A percentile compares a stretch with the other conserved stretches of the same genome.
phyloP scores from a whole-genome alignment of 2,113 vertebrate genomes.

The Sitta europaea region DNA sequence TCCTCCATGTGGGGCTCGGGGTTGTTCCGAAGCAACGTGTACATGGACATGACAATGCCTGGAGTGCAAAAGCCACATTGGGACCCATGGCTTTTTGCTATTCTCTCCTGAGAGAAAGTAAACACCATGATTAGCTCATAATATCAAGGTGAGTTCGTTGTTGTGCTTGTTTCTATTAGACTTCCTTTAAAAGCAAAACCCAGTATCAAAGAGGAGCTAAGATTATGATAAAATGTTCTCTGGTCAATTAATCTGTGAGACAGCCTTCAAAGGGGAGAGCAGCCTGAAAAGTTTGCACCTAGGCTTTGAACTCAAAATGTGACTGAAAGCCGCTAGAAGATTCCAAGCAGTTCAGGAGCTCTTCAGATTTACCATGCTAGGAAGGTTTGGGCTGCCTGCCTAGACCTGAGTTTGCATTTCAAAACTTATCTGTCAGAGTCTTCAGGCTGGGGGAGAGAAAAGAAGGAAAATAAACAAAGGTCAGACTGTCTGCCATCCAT shows the following conservation, averaged over 20 bases:
- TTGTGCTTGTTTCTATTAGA: neutral
- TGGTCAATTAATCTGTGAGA: neutral
- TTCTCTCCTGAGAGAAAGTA: conserved; percentile 81
- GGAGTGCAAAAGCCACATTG: conserved; percentile 97
- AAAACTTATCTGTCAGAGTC: neutral
- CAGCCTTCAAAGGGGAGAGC: neutral
- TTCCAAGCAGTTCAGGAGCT: neutral
- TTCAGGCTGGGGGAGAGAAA: neutral
- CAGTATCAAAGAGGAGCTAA: neutral
- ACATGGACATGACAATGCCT: conserved; percentile 97
- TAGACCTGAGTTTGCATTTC: neutral
- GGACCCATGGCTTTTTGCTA: conserved; percentile 89
- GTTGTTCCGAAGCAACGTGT: conserved; percentile 85
- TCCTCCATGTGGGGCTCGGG: conserved; percentile 78
- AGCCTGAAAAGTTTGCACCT: neutral
- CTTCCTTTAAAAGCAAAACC: neutral
- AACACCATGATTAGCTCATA: neutral
- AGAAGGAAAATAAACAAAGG: neutral
- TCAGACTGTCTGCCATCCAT: neutral
- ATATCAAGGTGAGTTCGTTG: neutral
- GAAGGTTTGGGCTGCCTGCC: neutral
- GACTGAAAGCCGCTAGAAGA: neutral
- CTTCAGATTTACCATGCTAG: neutral
- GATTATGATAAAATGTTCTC: neutral
- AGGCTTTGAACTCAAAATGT: neutral